Evolutionary conservation across 2,888 invertebrate species (phyloP).

Genomic region (Xylota sylvarum): DNA sequence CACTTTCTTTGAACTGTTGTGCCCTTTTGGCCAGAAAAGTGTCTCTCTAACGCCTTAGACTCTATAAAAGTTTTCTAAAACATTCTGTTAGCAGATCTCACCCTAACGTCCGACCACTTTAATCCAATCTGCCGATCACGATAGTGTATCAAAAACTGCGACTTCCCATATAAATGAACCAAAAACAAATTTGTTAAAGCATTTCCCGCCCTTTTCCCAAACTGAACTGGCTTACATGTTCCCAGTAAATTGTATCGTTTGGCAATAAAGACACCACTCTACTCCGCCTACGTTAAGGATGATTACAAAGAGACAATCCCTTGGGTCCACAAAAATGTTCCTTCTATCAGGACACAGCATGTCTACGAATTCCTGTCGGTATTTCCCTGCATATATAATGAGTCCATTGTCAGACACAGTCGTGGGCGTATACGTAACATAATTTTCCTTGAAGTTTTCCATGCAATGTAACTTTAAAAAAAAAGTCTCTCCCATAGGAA

Average conservation of each 20-base stretch:
- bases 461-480: background rate
- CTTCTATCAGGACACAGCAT: background rate
- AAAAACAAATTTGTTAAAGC: too few relatives aligned
- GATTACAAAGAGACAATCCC: background rate
- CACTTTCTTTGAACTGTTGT: too few relatives aligned
- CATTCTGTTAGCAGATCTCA: too few relatives aligned
- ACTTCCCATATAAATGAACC: too few relatives aligned
- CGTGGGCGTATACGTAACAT: constrained; percentile 37
- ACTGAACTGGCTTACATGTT: too few relatives aligned
- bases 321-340: background rate
- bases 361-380: background rate
- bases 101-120: too few relatives aligned
- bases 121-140: too few relatives aligned
- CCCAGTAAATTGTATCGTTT: background rate
- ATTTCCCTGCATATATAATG: constrained; percentile 33
- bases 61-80: too few relatives aligned
- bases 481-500: background rate
- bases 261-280: background rate
- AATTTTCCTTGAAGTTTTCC: constrained; percentile 6
- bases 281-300: background rate
- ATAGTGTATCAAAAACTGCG: too few relatives aligned
- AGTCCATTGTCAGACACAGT: constrained; percentile 4
- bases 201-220: too few relatives aligned
- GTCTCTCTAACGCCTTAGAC: too few relatives aligned
- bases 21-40: too few relatives aligned